Percentiles rank a stretch among this genome's conserved stretches.
These are phyloP conservation scores for Harpagifer antarcticus DNA, from an alignment of 2,797 vertebrate species.

Conservation along the genomic window DNA sequence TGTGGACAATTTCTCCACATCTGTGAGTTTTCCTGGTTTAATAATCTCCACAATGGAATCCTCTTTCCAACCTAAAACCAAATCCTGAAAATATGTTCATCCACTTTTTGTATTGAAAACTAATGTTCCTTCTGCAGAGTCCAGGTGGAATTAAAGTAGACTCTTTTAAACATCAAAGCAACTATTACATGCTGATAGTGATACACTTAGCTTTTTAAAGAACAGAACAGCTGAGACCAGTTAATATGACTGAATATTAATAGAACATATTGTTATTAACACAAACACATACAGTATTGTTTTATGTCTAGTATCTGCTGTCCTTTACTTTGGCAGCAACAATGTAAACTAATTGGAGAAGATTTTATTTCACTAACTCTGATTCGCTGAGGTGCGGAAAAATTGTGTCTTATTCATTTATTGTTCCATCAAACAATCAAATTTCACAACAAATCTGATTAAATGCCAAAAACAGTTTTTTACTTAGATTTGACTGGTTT, in stretches of 20 bases:
- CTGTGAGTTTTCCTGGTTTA: constrained; percentile 39
- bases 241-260: not conserved
- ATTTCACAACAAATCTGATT: no score
- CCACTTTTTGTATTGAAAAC: constrained; percentile 33
- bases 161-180: not conserved
- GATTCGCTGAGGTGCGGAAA: no score
- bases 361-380: no score
- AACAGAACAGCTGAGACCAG: not conserved
- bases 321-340: no score
- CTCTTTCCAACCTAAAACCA: constrained; percentile 53
- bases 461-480: no score
- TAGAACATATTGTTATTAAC: no score
- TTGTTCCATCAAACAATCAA: no score
- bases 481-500: no score
- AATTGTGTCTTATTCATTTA: no score
- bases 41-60: constrained; percentile 63
- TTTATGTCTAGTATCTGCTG: no score
- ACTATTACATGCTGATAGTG: not conserved
- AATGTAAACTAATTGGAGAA: no score
- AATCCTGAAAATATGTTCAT: constrained; percentile 46
- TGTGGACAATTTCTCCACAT: constrained; percentile 3
- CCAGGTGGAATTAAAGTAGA: not conserved
- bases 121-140: not conserved
- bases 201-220: not conserved
- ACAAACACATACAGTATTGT: no score